Conservation (phyloP, 2,797 vertebrate genomes). For the Salmo trutta region DNA sequence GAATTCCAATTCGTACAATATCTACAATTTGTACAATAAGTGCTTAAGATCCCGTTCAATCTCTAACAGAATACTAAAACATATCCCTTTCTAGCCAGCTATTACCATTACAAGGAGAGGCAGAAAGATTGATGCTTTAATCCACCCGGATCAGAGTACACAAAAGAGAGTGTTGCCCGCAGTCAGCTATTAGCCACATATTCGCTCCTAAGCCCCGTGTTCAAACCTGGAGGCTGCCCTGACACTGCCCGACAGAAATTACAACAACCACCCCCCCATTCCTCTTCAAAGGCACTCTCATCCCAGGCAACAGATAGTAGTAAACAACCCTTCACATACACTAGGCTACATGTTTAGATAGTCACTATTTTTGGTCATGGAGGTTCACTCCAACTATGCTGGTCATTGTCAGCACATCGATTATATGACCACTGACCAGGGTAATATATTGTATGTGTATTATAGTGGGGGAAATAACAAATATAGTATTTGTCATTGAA, state of each 20-base stretch:
- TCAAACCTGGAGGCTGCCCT: slow-evolving; percentile 39
- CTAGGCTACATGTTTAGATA: background rate
- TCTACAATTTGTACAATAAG: slow-evolving; percentile 61
- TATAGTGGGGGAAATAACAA: background rate
- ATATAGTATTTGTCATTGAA: background rate
- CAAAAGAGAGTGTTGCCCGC: slow-evolving; percentile 63
- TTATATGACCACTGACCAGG: background rate
- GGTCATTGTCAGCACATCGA: slow-evolving; percentile 19
- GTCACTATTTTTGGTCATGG: background rate
- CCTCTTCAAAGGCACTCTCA: slow-evolving; percentile 11
- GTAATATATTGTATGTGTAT: background rate
- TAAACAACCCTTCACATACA: background rate
- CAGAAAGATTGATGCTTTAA: slow-evolving; percentile 77
- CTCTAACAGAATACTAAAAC: slow-evolving; percentile 77
- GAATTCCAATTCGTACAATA: no score
- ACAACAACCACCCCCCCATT: slow-evolving; percentile 61
- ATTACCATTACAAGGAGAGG: slow-evolving; percentile 73
- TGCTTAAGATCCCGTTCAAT: slow-evolving; percentile 46
- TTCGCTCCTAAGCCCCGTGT: slow-evolving; percentile 46
- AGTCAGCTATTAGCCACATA: slow-evolving; percentile 71
- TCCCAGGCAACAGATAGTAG: background rate
- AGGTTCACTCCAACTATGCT: background rate
- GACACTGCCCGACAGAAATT: slow-evolving; percentile 42
- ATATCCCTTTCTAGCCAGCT: slow-evolving; percentile 68
- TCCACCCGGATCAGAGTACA: slow-evolving; percentile 70